A percentile compares a stretch with the other conserved stretches of the same genome.
Conservation (phyloP, 2,888 invertebrate genomes). For the Lycia hirtaria region DNA sequence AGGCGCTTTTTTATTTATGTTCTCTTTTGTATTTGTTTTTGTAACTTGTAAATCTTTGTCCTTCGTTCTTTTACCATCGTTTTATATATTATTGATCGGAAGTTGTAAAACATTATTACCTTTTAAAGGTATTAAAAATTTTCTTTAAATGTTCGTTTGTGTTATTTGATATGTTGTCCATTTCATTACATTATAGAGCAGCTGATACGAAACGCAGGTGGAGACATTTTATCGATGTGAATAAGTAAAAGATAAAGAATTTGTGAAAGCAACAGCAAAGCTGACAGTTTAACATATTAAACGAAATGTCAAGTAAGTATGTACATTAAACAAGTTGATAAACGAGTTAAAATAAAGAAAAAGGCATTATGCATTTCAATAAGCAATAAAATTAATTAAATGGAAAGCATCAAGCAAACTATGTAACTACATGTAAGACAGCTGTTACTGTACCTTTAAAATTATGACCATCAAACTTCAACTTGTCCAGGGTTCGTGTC, state of each 20-base stretch:
- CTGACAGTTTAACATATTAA: conserved; percentile 13
- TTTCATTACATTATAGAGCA: conserved; percentile 47
- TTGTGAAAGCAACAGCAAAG: conserved; percentile 32
- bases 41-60: conserved; percentile 8
- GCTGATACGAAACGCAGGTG: conserved; percentile 51
- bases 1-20: conserved; percentile 21
- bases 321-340: conserved; percentile 8
- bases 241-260: conserved; percentile 39
- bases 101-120: conserved; percentile 20
- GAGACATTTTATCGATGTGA: conserved; percentile 46
- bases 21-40: conserved; percentile 21
- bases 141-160: conserved; percentile 42
- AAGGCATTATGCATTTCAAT: conserved; percentile 10
- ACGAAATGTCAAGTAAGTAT: conserved; percentile 8
- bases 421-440: conserved; percentile 9
- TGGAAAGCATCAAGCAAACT: not conserved
- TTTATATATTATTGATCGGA: conserved; percentile 35
- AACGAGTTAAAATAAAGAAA: conserved; percentile 16
- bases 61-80: conserved; percentile 20
- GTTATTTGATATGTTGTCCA: conserved; percentile 41
- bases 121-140: conserved; percentile 43
- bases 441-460: conserved; percentile 49
- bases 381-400: conserved; percentile 7
- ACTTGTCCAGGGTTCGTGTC: conserved; percentile 43
- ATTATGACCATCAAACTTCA: conserved; percentile 51